Conservation (phyloP, 2,888 invertebrate genomes). For the Rhagonycha fulva region DNA sequence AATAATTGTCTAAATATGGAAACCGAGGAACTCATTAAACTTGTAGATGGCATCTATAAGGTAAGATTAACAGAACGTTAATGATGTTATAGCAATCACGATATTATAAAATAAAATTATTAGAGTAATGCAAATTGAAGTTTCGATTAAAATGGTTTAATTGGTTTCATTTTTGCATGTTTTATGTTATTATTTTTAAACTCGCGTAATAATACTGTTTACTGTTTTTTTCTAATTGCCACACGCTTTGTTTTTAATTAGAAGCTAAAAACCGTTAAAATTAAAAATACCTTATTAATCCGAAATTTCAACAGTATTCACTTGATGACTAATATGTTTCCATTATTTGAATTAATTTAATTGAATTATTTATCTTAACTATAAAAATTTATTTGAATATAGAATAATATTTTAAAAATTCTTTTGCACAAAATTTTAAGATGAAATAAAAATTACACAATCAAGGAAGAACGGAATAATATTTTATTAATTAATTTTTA, state of each 20-base stretch:
- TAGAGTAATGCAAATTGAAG: background rate
- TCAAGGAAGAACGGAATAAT: no score
- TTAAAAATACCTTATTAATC: background rate
- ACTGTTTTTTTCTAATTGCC: background rate
- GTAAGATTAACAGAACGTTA: slow-evolving; percentile 56
- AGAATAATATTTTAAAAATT: no score
- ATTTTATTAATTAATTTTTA: background rate
- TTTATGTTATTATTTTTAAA: background rate
- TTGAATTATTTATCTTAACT: background rate
- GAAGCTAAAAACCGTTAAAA: background rate
- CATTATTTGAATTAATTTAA: background rate
- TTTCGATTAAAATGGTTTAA: background rate
- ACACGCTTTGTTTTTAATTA: background rate
- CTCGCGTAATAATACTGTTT: background rate
- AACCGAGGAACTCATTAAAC: slow-evolving; percentile 88
- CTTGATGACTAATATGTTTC: background rate
- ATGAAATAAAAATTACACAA: no score
- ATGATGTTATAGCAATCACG: background rate
- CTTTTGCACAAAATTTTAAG: no score
- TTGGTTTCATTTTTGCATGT: background rate
- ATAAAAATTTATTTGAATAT: background rate
- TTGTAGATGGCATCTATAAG: slow-evolving; percentile 90
- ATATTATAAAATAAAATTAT: background rate
- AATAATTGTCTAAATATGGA: slow-evolving; percentile 61
- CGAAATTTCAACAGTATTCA: background rate